Evolutionary conservation across 1,140 invertebrate species (phyloP).

Genomic region (Muscidifurax raptorellus): DNA sequence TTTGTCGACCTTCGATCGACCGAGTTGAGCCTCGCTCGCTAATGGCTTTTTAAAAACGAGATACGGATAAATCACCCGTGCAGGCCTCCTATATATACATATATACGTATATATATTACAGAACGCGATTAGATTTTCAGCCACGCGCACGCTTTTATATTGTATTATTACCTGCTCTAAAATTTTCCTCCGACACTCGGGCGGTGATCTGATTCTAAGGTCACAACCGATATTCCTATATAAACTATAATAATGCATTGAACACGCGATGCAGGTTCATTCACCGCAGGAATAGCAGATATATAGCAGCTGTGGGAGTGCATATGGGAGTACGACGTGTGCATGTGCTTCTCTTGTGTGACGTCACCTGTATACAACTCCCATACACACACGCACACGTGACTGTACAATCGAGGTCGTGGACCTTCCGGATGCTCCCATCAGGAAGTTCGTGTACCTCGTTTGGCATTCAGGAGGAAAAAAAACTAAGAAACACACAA

Average conservation of each 20-base stretch:
- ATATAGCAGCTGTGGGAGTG: not conserved
- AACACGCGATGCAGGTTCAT: not conserved
- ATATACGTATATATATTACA: no score
- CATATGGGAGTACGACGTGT: slow-evolving; percentile 2
- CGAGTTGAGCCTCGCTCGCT: not conserved
- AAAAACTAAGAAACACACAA: not conserved
- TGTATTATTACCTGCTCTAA: no score
- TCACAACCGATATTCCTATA: no score
- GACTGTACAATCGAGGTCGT: slow-evolving; percentile 38
- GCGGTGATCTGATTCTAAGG: no score
- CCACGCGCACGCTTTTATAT: no score
- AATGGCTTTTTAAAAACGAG: slow-evolving; percentile 19
- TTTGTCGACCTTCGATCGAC: slow-evolving; percentile 45
- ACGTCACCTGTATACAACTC: not conserved
- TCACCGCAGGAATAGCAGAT: not conserved
- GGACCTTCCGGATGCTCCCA: not conserved
- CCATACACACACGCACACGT: not conserved
- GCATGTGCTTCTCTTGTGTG: not conserved
- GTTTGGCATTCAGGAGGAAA: not conserved
- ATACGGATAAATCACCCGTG: not conserved
- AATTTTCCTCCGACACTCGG: no score
- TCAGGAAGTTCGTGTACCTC: not conserved
- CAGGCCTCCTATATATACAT: not conserved
- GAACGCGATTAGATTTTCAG: not conserved
- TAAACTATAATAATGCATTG: no score